A percentile compares a stretch with the other conserved stretches of the same genome.
phyloP scores from a whole-genome alignment of 1,140 invertebrate genomes.

The Eulimnadia texana region DNA sequence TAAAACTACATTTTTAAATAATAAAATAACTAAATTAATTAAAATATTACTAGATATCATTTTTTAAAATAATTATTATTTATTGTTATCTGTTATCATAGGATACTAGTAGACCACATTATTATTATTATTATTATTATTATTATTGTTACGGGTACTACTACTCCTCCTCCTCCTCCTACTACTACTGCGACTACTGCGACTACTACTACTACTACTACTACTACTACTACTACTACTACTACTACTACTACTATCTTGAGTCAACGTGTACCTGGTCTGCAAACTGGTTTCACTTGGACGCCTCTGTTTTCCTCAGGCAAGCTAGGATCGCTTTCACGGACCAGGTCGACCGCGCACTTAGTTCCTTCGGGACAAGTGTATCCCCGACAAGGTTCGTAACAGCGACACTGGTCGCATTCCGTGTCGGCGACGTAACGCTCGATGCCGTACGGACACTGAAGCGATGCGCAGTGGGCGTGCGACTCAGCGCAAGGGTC shows the following conservation, averaged over 20 bases:
- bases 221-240: background rate
- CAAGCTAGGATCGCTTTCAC: conserved; percentile 24
- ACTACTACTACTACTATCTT: background rate
- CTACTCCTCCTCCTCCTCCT: no score
- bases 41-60: background rate
- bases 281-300: conserved; percentile 42
- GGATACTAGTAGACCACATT: no score
- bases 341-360: conserved; percentile 46
- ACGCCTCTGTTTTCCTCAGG: conserved; percentile 29
- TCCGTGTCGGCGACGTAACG: conserved; percentile 40
- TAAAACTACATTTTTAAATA: no score
- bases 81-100: no score
- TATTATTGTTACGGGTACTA: no score
- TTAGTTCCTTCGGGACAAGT: conserved; percentile 44
- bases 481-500: conserved; percentile 5
- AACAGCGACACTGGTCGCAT: conserved; percentile 60
- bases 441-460: conserved; percentile 60
- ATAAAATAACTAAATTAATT: no score
- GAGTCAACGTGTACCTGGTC: conserved; percentile 35
- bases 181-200: no score
- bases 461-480: conserved; percentile 26
- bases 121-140: no score
- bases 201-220: no score
- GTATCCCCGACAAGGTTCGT: conserved; percentile 50
- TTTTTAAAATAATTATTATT: no score